These are phyloP conservation scores for Clanis bilineata DNA, from an alignment of 2,888 invertebrate genomes.

Conservation along the genomic window DNA sequence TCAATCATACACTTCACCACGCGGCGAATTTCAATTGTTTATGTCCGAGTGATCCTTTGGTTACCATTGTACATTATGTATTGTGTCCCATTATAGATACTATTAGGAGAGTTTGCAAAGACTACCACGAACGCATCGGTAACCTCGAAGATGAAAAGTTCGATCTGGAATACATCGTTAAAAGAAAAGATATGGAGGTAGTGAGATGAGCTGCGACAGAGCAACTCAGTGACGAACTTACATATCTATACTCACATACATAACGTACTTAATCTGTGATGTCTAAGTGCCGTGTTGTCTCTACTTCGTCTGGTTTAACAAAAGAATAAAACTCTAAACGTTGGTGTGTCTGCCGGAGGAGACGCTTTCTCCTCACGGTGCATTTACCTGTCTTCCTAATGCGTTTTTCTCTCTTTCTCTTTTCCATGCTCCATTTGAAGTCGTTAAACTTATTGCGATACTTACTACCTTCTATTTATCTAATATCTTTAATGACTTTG, in stretches of 20 bases:
- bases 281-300: conserved; percentile 71
- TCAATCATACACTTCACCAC: conserved; percentile 52
- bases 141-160: conserved; percentile 97
- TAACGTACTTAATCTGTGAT: conserved; percentile 62
- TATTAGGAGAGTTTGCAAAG: conserved; percentile 88
- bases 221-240: conserved; percentile 69
- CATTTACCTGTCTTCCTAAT: conserved; percentile 58
- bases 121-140: conserved; percentile 94
- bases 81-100: conserved; percentile 85
- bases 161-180: conserved; percentile 99
- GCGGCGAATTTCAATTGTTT: conserved; percentile 34
- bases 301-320: conserved; percentile 67
- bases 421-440: conserved; percentile 68
- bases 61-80: conserved; percentile 49
- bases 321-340: conserved; percentile 53
- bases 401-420: conserved; percentile 59
- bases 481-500: conserved; percentile 53
- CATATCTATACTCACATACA: conserved; percentile 59
- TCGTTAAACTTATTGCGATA: conserved; percentile 55
- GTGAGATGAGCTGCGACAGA: conserved; percentile 69
- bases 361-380: conserved; percentile 34
- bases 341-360: conserved; percentile 50
- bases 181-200: conserved; percentile 99
- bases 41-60: conserved; percentile 31
- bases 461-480: conserved; percentile 63